phyloP scores from a whole-genome alignment of 1,140 invertebrate genomes.

The Metopolophium dirhodum region DNA sequence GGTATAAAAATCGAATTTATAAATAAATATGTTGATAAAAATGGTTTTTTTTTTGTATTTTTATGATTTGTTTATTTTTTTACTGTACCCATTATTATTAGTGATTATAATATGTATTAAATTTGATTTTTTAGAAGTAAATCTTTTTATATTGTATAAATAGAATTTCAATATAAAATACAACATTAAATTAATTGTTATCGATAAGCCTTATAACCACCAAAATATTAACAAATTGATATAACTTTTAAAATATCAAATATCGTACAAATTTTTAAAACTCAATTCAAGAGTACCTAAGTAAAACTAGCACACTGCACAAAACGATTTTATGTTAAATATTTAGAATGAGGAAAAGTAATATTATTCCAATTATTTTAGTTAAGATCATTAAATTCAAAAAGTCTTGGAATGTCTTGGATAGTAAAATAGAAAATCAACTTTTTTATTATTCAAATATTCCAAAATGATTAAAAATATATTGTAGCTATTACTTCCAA shows the following conservation, averaged over 20 bases:
- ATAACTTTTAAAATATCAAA: too few relatives aligned
- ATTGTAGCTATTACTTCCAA: neutral
- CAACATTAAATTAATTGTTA: neutral
- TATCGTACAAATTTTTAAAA: too few relatives aligned
- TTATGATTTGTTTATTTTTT: neutral
- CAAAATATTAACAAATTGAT: too few relatives aligned
- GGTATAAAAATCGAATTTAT: neutral
- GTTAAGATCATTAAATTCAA: neutral
- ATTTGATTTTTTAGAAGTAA: neutral
- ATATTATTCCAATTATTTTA: neutral
- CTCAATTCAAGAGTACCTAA: too few relatives aligned
- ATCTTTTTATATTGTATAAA: neutral
- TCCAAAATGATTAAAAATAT: neutral
- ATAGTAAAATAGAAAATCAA: neutral
- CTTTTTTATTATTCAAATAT: neutral
- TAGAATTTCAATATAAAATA: neutral
- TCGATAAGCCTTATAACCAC: too few relatives aligned
- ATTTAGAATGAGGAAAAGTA: neutral
- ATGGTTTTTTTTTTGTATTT: neutral
- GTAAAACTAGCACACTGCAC: too few relatives aligned
- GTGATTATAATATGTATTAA: neutral
- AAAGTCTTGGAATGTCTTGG: neutral
- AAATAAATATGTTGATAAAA: neutral
- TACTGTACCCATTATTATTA: neutral
- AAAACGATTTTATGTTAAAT: too few relatives aligned